Base-by-base conservation (phyloP, 2,888 invertebrate species). In the Metopia argyrocephala region DNA sequence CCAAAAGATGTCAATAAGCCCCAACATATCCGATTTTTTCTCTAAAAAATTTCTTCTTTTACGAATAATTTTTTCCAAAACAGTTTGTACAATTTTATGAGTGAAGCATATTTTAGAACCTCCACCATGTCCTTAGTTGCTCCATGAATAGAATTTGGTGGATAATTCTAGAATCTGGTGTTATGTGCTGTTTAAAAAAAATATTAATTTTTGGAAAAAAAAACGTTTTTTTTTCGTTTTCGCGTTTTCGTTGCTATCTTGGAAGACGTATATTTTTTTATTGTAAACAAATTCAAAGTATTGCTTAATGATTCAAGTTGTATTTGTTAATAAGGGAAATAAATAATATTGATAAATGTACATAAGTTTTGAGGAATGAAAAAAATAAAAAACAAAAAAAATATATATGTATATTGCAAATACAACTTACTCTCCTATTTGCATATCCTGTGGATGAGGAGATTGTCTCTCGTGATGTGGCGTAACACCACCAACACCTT, bases 391-490 rank as follows among this genome's bases (percentile, higher is more conserved):
- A 46, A 12, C 38, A 68, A 46, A 54, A 15, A 70, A 38, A 21
- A 15, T 28, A 7, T 3, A 73, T n/a, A n/a, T n/a, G n/a, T n/a
- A n/a, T n/a, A n/a, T n/a, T n/a, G 38, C 6, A 15, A 15, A 31
- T 38, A 31, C 15, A 70, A 87, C 89, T 91, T 92, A 95, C 95
- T 94, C 95, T 93, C 94, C 94, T 76, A 95, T 95, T 65, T 87
- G 86, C 83, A 89, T 87, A 80, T 89, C 89, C 83, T 88, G 89
- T 50, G 94, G 93, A 90, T 95, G 95, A 0, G 96, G 96, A 46
- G 94, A 94, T 88, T 93, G 93, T 86, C 94, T 93, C 89, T 95
- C 94, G 90, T 94, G 94, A 70, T 87, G 87, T 0, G 96, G 95
- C 9, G 94, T 94, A 54, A 92, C 92, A 18, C 93, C 86, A 93